Evolutionary conservation across 2,888 invertebrate species (phyloP).

Genomic region (Blomia tropicalis): DNA sequence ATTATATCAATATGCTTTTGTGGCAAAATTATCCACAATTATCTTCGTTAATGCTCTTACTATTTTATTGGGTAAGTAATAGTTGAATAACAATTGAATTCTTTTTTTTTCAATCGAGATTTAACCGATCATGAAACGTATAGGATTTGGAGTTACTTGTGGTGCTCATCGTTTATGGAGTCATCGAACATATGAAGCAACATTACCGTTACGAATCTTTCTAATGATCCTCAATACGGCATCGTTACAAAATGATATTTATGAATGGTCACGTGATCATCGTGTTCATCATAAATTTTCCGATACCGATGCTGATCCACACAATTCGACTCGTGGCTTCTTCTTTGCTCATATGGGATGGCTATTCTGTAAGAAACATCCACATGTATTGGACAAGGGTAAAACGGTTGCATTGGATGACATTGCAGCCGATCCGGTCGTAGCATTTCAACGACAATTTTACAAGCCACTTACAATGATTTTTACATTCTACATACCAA

Average conservation of each 20-base stretch:
- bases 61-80: not conserved
- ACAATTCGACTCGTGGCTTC: conserved; percentile 29
- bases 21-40: not conserved
- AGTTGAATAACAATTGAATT: not conserved
- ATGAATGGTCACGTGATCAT: conserved; percentile 37
- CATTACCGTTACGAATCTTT: not conserved
- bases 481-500: conserved; percentile 43
- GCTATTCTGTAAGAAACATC: conserved; percentile 28
- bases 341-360: conserved; percentile 30
- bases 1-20: not conserved
- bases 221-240: conserved; percentile 14
- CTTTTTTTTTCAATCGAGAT: conserved; percentile 28
- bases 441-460: conserved; percentile 32
- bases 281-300: conserved; percentile 37
- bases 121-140: too few relatives aligned
- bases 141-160: not conserved
- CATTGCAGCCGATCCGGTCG: conserved; percentile 26
- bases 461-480: conserved; percentile 37
- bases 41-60: not conserved
- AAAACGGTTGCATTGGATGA: conserved; percentile 25
- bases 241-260: conserved; percentile 34
- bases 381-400: conserved; percentile 25
- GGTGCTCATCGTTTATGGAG: conserved; percentile 21
- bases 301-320: conserved; percentile 30
- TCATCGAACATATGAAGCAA: conserved; percentile 23